A percentile compares a stretch with the other conserved stretches of the same genome.
Conservation (phyloP, 1,140 invertebrate species). For the Saxidomus purpurata region DNA sequence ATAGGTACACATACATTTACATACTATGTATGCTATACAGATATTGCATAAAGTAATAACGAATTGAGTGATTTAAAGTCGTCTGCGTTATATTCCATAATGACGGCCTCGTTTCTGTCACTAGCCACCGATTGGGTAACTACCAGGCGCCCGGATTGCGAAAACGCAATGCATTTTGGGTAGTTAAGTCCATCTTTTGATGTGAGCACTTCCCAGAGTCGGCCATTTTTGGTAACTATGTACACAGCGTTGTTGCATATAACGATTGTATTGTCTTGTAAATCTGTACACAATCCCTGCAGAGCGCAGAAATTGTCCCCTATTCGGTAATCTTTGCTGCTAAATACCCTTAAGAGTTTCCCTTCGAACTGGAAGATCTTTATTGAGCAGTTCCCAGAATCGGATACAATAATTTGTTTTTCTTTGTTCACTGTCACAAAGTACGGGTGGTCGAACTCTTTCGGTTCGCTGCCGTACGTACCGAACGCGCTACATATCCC, state of each 20-base stretch:
- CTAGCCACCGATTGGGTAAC: conserved; percentile 79
- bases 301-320: conserved; percentile 78
- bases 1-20: too few relatives aligned
- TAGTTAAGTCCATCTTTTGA: conserved; percentile 80
- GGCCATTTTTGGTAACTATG: conserved; percentile 82
- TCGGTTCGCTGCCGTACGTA: conserved; percentile 77
- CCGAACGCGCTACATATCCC: conserved; percentile 78
- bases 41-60: conserved; percentile 80
- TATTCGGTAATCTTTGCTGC: conserved; percentile 76
- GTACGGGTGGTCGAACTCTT: conserved; percentile 84
- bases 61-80: conserved; percentile 82
- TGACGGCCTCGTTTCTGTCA: conserved; percentile 79
- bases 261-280: conserved; percentile 82
- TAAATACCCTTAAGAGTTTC: conserved; percentile 77
- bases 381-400: conserved; percentile 83
- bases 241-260: conserved; percentile 82
- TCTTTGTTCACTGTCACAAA: conserved; percentile 81
- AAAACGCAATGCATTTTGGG: conserved; percentile 80
- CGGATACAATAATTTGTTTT: conserved; percentile 84
- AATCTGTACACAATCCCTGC: conserved; percentile 81
- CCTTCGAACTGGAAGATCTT: conserved; percentile 84
- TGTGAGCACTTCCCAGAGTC: conserved; percentile 83
- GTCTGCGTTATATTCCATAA: conserved; percentile 81
- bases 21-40: too few relatives aligned
- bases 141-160: conserved; percentile 77